Base-by-base conservation (phyloP, 2,888 invertebrate genomes). In the Phlogophora meticulosa region DNA sequence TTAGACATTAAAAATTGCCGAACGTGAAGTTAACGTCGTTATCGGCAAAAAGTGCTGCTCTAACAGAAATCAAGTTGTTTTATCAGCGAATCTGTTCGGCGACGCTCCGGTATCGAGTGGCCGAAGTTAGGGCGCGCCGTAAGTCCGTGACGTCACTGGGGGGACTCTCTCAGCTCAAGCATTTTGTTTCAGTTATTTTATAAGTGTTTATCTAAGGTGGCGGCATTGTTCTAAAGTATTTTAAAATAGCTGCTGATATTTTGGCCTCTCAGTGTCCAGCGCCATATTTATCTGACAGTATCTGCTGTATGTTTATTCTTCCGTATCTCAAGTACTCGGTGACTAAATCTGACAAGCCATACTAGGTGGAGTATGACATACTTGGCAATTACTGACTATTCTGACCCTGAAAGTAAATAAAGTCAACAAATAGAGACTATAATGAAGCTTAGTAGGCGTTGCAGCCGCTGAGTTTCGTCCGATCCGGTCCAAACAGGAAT, bases 31-130 rank as follows among this genome's bases (percentile, higher is more conserved):
- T 42, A 15, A 55, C 22, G 32, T 64, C 78, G 58, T 65, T 77
- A 72, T 58, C 73, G 65, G 22, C 22, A 55, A 58, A 74, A 77
- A 74, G 42, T 65, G 78, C 73, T 51, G 64, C 49, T 36, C 36
- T 32, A 22, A 65, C 58, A 51, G 49, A 72, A 65, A 72, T 56
- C 58, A 64, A 74, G 58, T 72, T 77, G 65, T 72, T 49, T 73
- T 74, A 74, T 74, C 78, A 78, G 73, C 73, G 58, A 65, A 74
- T 74, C 78, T 49, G 57, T 58, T 28, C 62, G 58, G 17, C 38
- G 11, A 11, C 67, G 67, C 74, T 5, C n/a, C 53, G 20, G 24
- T 24, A 17, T 56, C 51, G 72, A 71, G 77, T 62, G 77, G 62
- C 24, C 43, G 56, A 32, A 53, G 71, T 52, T 46, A 42, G 52